Evolutionary conservation across 2,888 invertebrate genomes (phyloP).

Genomic region (Calameuta pallipes): DNA sequence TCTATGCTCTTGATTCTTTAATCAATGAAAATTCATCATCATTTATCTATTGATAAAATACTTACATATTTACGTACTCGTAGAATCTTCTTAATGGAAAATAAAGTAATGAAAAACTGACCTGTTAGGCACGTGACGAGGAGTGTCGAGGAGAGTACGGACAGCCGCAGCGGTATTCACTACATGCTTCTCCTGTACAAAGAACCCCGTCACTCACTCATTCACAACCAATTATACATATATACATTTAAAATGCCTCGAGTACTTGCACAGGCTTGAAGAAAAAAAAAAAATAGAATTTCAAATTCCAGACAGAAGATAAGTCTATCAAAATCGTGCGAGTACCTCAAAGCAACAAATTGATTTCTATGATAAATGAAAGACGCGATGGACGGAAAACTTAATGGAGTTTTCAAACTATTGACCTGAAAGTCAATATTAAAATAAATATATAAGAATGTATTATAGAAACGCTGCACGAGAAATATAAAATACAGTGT

Average conservation of each 20-base stretch:
- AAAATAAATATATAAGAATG: neutral
- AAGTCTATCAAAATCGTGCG: neutral
- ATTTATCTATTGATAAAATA: neutral
- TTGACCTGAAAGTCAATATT: neutral
- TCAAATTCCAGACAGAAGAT: neutral
- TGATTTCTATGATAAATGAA: neutral
- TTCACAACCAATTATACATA: slow-evolving; percentile 51
- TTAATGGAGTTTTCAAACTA: neutral
- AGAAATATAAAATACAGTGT: neutral
- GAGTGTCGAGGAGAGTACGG: slow-evolving; percentile 64
- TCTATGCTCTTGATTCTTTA: neutral
- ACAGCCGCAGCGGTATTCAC: slow-evolving; percentile 59
- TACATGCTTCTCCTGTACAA: slow-evolving; percentile 65
- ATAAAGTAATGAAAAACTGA: slow-evolving; percentile 52
- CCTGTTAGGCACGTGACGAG: slow-evolving; percentile 63
- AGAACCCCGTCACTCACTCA: slow-evolving; percentile 62
- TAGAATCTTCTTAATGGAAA: neutral
- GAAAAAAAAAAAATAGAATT: neutral
- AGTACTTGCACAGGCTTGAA: neutral
- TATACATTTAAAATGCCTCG: neutral
- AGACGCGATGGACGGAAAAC: neutral
- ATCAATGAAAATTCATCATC: neutral
- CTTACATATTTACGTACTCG: neutral
- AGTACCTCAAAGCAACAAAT: neutral
- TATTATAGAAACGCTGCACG: neutral